Conservation (phyloP, 2,797 vertebrate species). For the Aeoliscus strigatus region DNA sequence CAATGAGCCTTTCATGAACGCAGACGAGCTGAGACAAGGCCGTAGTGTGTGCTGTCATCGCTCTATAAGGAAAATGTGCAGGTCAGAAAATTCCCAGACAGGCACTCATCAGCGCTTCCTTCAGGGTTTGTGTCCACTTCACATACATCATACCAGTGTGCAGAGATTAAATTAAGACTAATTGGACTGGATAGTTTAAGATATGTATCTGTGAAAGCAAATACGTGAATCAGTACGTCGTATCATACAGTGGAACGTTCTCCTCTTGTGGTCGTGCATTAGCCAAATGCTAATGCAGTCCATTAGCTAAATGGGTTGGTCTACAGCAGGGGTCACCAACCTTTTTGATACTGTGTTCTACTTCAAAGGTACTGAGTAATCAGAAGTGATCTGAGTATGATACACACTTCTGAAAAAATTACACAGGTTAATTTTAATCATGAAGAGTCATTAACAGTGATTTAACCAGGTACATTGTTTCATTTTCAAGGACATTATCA, state of each 20-base stretch:
- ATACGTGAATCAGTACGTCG: constrained; percentile 10
- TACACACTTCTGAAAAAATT: no score
- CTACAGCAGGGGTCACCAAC: no score
- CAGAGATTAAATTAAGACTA: no score
- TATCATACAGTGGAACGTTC: constrained; percentile 17
- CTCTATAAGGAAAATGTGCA: constrained; percentile 17
- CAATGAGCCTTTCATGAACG: constrained; percentile 55
- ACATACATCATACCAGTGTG: constrained; percentile 11
- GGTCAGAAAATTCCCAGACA: constrained; percentile 35
- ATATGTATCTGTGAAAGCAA: constrained; percentile 2
- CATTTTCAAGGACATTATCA: no score
- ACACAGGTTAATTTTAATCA: constrained; percentile 18
- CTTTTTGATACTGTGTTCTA: no score
- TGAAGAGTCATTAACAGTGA: constrained; percentile 28
- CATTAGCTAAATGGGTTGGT: no score
- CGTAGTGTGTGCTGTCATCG: constrained; percentile 7
- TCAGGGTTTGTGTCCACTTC: constrained; percentile 11
- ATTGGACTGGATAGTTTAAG: no score
- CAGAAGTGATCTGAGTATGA: no score
- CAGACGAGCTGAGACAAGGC: constrained; percentile 33
- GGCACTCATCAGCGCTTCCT: constrained; percentile 3
- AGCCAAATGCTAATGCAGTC: no score
- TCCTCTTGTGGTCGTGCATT: constrained; percentile 32
- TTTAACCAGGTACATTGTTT: no score
- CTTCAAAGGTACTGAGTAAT: no score